phyloP scores from a whole-genome alignment of 2,888 invertebrate genomes.

The Microplitis deprimator region DNA sequence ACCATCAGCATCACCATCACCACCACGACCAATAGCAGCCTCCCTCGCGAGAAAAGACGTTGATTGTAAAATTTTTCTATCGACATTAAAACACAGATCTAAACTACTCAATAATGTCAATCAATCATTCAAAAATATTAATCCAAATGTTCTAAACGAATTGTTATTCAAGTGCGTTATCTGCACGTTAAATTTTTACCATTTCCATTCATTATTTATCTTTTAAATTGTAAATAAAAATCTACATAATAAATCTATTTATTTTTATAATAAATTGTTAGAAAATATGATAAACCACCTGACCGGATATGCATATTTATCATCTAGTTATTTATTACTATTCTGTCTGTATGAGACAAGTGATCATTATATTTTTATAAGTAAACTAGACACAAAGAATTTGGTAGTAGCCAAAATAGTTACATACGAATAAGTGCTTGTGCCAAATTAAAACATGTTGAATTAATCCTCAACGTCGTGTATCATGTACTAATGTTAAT shows the following conservation, averaged over 20 bases:
- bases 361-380: neutral
- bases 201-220: neutral
- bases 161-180: neutral
- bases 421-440: neutral
- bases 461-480: conserved; percentile 10
- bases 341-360: neutral
- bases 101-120: neutral
- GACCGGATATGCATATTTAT: neutral
- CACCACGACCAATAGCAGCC: neutral
- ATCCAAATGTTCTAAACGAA: neutral
- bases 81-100: neutral
- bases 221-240: neutral
- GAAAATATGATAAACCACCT: neutral
- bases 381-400: neutral
- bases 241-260: neutral
- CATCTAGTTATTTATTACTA: neutral
- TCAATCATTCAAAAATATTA: neutral
- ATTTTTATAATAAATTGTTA: neutral
- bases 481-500: neutral
- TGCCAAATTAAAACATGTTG: conserved; percentile 6
- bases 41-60: neutral
- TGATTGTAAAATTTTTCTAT: neutral
- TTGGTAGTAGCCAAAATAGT: conserved; percentile 4
- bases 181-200: neutral
- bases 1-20: neutral